These are phyloP conservation scores for Clivina fossor DNA, from an alignment of 2,888 invertebrate species.

Conservation along the genomic window DNA sequence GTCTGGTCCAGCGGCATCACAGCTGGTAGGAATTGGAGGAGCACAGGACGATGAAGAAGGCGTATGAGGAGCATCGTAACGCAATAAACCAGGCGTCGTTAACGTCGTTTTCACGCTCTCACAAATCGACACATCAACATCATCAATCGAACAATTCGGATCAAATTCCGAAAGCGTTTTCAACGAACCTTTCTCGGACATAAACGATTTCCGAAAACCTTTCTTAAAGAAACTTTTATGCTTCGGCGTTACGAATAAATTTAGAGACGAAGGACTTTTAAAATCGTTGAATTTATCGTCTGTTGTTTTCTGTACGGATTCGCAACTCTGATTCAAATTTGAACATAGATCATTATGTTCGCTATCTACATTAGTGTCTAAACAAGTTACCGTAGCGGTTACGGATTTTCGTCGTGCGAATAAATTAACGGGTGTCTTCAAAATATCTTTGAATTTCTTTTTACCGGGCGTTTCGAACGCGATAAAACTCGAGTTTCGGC, in stretches of 20 bases:
- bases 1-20: slow-evolving; percentile 32
- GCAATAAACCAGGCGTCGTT: slow-evolving; percentile 10
- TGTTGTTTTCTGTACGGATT: slow-evolving; percentile 12
- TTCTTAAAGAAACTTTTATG: slow-evolving; percentile 26
- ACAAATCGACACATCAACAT: slow-evolving; percentile 25
- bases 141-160: slow-evolving; percentile 28
- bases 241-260: slow-evolving; percentile 27
- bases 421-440: slow-evolving; percentile 31
- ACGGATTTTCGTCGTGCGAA: slow-evolving; percentile 21
- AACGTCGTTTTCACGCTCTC: slow-evolving; percentile 16
- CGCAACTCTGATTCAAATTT: slow-evolving; percentile 25
- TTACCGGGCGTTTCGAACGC: slow-evolving; percentile 23
- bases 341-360: slow-evolving; percentile 22
- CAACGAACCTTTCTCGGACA: slow-evolving; percentile 22
- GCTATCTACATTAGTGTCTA: neutral
- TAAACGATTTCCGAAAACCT: slow-evolving; percentile 32
- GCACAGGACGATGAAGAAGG: slow-evolving; percentile 4
- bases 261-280: slow-evolving; percentile 24
- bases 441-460: slow-evolving; percentile 27
- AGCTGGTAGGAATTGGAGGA: slow-evolving; percentile 18
- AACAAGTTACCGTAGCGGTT: slow-evolving; percentile 15
- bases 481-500: slow-evolving; percentile 23
- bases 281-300: slow-evolving; percentile 20
- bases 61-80: slow-evolving; percentile 4
- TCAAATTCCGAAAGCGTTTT: slow-evolving; percentile 27